These are phyloP conservation scores for Pyrrhosoma nymphula DNA, from an alignment of 2,888 invertebrate species.

Conservation along the genomic window DNA sequence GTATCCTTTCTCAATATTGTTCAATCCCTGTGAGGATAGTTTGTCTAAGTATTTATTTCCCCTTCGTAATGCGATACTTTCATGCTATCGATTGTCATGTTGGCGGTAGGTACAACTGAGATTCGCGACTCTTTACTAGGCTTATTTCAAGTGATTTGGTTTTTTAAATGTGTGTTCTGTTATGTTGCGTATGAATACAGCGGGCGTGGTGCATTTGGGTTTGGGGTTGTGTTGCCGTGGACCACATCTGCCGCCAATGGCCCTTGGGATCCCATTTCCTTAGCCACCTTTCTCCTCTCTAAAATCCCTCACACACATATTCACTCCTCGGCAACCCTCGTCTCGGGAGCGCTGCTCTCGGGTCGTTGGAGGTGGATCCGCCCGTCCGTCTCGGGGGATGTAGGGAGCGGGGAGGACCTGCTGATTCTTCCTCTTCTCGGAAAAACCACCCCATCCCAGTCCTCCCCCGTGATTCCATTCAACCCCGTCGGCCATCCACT, in stretches of 20 bases:
- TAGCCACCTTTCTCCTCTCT: not conserved
- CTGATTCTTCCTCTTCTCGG: constrained; percentile 10
- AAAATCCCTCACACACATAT: not conserved
- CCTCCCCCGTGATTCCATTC: not conserved
- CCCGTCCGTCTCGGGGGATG: not conserved
- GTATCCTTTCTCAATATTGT: no score
- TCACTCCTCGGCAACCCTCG: not conserved
- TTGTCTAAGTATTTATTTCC: no score
- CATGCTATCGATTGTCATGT: no score
- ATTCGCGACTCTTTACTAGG: no score
- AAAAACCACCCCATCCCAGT: not conserved
- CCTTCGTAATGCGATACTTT: no score
- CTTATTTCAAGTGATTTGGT: not conserved
- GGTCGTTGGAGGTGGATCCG: not conserved
- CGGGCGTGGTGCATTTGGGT: not conserved
- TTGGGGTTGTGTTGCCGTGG: not conserved
- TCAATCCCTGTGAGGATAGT: no score
- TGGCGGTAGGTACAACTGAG: no score
- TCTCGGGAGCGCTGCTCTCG: not conserved
- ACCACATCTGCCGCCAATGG: not conserved
- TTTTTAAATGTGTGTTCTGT: not conserved
- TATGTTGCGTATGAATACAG: not conserved
- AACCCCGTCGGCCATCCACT: not conserved
- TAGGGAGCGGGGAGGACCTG: not conserved
- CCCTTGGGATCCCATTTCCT: not conserved